Conservation (phyloP, 2,888 invertebrate genomes). For the Hyposoter dolosus region DNA sequence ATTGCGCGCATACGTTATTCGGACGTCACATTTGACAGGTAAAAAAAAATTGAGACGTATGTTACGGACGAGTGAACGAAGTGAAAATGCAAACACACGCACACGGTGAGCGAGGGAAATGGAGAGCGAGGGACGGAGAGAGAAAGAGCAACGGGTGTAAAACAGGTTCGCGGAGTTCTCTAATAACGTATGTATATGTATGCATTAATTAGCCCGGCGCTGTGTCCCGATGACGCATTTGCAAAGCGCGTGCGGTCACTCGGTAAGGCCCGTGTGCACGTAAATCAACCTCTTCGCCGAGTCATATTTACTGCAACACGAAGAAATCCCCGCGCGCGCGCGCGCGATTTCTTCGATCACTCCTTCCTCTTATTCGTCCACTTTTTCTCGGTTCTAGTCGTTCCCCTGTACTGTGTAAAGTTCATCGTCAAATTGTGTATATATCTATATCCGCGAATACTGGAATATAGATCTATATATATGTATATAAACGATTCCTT, state of each 20-base stretch:
- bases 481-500: slow-evolving; percentile 24
- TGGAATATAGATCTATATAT: neutral
- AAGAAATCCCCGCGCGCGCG: slow-evolving; percentile 37
- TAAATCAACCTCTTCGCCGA: slow-evolving; percentile 44
- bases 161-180: slow-evolving; percentile 49
- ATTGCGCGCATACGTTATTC: slow-evolving; percentile 9
- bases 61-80: neutral
- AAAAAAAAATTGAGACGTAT: slow-evolving; percentile 4
- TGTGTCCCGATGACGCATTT: slow-evolving; percentile 71
- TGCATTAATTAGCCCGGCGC: slow-evolving; percentile 71
- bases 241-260: slow-evolving; percentile 57
- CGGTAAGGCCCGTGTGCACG: slow-evolving; percentile 54
- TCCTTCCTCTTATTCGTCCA: slow-evolving; percentile 5
- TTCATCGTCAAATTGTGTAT: slow-evolving; percentile 3
- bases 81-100: neutral
- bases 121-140: neutral
- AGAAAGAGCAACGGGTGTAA: slow-evolving; percentile 20
- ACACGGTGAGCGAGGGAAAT: neutral
- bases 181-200: slow-evolving; percentile 54
- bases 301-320: slow-evolving; percentile 31
- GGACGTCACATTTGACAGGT: slow-evolving; percentile 12
- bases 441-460: neutral
- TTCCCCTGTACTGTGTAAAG: neutral
- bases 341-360: slow-evolving; percentile 34
- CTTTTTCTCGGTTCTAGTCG: slow-evolving; percentile 6